Conservation (phyloP, 2,113 vertebrate species). For the Aegithalos caudatus region DNA sequence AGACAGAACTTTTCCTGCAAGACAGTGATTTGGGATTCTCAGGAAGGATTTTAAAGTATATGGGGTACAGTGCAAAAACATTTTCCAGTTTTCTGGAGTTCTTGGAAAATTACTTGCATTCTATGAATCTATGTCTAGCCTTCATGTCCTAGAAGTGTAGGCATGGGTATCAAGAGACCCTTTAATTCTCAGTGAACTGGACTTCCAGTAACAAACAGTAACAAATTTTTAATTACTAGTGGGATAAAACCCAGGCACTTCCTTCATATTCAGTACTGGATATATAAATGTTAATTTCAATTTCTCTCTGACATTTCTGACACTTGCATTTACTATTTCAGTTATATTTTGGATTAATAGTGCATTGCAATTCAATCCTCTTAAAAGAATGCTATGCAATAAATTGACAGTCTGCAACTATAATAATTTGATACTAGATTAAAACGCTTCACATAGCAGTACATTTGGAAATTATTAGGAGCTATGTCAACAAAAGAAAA, state of each 20-base stretch:
- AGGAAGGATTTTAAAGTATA: not conserved
- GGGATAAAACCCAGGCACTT: not conserved
- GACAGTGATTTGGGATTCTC: not conserved
- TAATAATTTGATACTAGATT: not conserved
- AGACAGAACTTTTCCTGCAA: not conserved
- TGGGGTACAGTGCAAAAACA: not conserved
- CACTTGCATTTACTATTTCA: not conserved
- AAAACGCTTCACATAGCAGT: not conserved
- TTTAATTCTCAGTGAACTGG: not conserved
- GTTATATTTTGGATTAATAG: not conserved
- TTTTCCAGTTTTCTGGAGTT: not conserved
- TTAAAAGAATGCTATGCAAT: not conserved
- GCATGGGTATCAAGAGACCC: not conserved
- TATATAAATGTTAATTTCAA: not conserved
- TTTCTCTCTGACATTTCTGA: conserved; percentile 9
- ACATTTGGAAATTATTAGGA: not conserved
- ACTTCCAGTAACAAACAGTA: not conserved
- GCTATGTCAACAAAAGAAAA: not conserved
- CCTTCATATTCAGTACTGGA: not conserved
- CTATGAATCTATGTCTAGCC: not conserved
- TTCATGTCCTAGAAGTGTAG: not conserved
- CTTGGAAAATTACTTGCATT: not conserved
- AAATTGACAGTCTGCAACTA: not conserved
- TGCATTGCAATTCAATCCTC: conserved; percentile 9
- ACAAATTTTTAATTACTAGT: not conserved